A percentile compares a stretch with the other conserved stretches of the same genome.
phyloP scores from a whole-genome alignment of 1,140 invertebrate genomes.

The Trichonephila clavata region DNA sequence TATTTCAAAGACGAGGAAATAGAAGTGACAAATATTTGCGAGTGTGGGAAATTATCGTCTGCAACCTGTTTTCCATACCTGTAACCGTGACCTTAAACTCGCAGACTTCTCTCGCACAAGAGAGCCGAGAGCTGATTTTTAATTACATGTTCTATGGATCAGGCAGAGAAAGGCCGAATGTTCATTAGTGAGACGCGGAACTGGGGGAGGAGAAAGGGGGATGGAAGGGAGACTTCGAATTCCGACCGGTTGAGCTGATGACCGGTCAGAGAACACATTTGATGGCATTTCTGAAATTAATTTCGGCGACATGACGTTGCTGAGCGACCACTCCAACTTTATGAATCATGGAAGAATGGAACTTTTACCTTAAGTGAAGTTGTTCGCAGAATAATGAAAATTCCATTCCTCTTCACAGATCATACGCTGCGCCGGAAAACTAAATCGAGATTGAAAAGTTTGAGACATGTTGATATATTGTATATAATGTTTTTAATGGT shows the following conservation, averaged over 20 bases:
- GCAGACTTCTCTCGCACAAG: neutral
- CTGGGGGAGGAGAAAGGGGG: neutral
- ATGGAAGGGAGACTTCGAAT: neutral
- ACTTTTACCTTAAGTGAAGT: neutral
- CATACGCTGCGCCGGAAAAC: too few relatives aligned
- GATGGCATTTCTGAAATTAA: slow-evolving; percentile 37
- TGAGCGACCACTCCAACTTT: neutral
- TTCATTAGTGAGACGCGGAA: neutral
- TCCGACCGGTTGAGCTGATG: slow-evolving; percentile 29
- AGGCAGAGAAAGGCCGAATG: neutral
- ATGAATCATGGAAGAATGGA: slow-evolving; percentile 6
- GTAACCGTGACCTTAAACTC: slow-evolving; percentile 24
- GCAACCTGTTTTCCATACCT: slow-evolving; percentile 8
- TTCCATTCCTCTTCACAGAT: too few relatives aligned
- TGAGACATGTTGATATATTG: too few relatives aligned
- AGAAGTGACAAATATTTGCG: slow-evolving; percentile 2
- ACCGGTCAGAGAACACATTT: slow-evolving; percentile 16
- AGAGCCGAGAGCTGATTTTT: neutral
- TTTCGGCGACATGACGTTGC: neutral
- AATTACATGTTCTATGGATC: neutral
- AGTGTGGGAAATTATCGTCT: slow-evolving; percentile 2
- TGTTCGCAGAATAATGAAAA: too few relatives aligned
- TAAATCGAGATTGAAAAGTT: too few relatives aligned
- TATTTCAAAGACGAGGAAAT: slow-evolving; percentile 2
- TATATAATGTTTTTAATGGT: too few relatives aligned